Evolutionary conservation across 2,113 vertebrate genomes (phyloP), one percentile per base, ranked within the genome.

Genomic region (Lampris megalopsis): DNA sequence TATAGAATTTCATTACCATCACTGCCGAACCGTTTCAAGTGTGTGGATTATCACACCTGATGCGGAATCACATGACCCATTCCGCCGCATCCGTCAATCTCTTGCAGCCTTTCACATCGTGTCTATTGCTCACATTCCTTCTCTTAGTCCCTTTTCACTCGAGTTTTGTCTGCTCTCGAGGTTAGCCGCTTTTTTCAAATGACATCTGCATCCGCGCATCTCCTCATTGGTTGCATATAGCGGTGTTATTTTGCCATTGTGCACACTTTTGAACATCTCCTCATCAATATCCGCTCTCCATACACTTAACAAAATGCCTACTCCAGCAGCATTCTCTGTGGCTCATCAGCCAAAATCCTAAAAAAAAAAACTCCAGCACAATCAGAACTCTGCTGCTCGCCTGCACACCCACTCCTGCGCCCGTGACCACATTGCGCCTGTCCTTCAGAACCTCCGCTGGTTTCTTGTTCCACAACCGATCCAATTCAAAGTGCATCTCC

Each of bases 31-130:
- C 71, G 35, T 83, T 83, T 80, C 24, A 71, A 82, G 80, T 3
- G 63, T 71, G 75, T 24, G 74, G 80, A 85, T 82, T 82, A 81
- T 79, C 73, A 65, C 57, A 77, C 48, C 65, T 62, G 79, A 42
- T 79, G 49, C 61, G 10, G 56, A 68, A 82, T 83, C 70, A 54
- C 4, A 11, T 85, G 68, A 77, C 72, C 78, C 61, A 69, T n/a
- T 42, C 41, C 57, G 54, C 45, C 61, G 63, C 52, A 6, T 50
- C 49, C 11, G 5, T 50, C 49, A 1, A 6, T 50, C 49, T 50
- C 49, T 50, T 10, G 1, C 42, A 35, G 8, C 5, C 41, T 42
- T 68, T 50, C 62, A 63, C 9, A 2, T 9, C 24, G 8, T 47
- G 50, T 68, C 59, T 68, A 24, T 36, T 53, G 9, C 24, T 24